A percentile compares a stretch with the other conserved stretches of the same genome.
These are phyloP conservation scores for Patiria miniata DNA, from an alignment of 35 echinoderm and acorn worm species.

Conservation along the genomic window DNA sequence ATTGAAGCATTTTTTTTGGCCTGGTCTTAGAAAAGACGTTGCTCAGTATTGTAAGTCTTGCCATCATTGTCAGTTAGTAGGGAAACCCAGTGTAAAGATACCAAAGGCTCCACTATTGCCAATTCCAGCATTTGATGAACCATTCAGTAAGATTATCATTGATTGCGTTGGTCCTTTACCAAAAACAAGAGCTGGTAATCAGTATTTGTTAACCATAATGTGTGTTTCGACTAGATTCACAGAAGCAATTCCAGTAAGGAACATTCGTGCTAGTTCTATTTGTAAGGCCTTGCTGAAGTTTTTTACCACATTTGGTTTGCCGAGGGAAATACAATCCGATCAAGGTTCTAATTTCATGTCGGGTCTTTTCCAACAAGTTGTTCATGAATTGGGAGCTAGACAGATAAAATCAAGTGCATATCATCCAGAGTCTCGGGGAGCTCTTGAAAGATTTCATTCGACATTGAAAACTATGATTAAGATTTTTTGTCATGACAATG, in stretches of 20 bases:
- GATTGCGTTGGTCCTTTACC: conserved; percentile 75
- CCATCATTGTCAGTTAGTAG: conserved; percentile 61
- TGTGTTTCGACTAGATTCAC: conserved; percentile 55
- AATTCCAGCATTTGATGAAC: conserved; percentile 60
- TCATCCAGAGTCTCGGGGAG: conserved; percentile 65
- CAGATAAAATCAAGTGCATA: conserved; percentile 63
- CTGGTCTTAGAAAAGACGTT: conserved; percentile 36
- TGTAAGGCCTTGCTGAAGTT: conserved; percentile 7
- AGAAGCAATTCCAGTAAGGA: conserved; percentile 56
- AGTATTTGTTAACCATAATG: conserved; percentile 65
- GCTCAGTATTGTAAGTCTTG: conserved; percentile 46
- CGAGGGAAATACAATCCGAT: conserved; percentile 52
- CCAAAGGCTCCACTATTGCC: conserved; percentile 44
- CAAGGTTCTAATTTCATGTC: conserved; percentile 81
- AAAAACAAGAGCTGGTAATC: conserved; percentile 45
- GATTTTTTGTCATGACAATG: conserved; percentile 49
- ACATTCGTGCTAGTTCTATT: conserved; percentile 47
- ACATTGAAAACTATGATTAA: conserved; percentile 79
- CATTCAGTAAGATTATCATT: conserved; percentile 55
- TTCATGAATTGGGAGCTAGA: conserved; percentile 29
- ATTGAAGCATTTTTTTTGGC: conserved; percentile 57
- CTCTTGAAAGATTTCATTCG: conserved; percentile 69
- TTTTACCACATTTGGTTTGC: conserved; percentile 30
- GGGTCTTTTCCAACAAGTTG: conserved; percentile 42
- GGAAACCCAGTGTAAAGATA: conserved; percentile 55